Evolutionary conservation across 2,888 invertebrate genomes (phyloP).

Genomic region (Epicampocera succincta): DNA sequence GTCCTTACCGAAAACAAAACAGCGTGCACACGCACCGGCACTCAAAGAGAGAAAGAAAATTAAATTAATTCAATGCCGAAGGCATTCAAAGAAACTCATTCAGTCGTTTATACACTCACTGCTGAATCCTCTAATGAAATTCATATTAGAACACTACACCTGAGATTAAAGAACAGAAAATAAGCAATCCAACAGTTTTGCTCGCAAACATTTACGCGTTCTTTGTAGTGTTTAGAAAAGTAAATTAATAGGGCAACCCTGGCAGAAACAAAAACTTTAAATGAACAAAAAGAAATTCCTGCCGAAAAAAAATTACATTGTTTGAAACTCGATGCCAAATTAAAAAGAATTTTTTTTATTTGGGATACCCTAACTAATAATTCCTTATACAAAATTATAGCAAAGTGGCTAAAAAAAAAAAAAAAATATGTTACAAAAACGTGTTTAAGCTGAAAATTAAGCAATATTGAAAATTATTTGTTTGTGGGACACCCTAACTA

Average conservation of each 20-base stretch:
- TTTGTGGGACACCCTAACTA: too few relatives aligned
- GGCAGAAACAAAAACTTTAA: too few relatives aligned
- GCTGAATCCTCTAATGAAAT: constrained; percentile 39
- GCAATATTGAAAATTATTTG: too few relatives aligned
- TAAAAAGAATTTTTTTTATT: too few relatives aligned
- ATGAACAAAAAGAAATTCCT: too few relatives aligned
- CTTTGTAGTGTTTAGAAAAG: background rate
- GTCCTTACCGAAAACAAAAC: constrained; percentile 26
- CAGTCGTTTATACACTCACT: constrained; percentile 4
- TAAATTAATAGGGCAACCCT: background rate
- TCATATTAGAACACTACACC: constrained; percentile 51
- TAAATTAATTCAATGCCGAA: constrained; percentile 57
- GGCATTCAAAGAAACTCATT: constrained; percentile 41
- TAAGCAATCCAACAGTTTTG: constrained; percentile 20
- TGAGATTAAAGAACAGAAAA: constrained; percentile 46
- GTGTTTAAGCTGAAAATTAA: too few relatives aligned
- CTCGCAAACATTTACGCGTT: constrained; percentile 6
- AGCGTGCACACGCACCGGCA: constrained; percentile 5
- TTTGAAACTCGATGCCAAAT: too few relatives aligned
- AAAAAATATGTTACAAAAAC: too few relatives aligned
- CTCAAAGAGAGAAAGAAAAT: background rate
- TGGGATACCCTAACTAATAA: too few relatives aligned
- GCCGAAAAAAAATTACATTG: too few relatives aligned
- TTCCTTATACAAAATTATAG: too few relatives aligned
- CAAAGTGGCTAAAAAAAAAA: too few relatives aligned